Percentiles rank a stretch among this genome's conserved stretches.
Conservation (phyloP, 2,797 vertebrate genomes). For the Rhabdomys pumilio region DNA sequence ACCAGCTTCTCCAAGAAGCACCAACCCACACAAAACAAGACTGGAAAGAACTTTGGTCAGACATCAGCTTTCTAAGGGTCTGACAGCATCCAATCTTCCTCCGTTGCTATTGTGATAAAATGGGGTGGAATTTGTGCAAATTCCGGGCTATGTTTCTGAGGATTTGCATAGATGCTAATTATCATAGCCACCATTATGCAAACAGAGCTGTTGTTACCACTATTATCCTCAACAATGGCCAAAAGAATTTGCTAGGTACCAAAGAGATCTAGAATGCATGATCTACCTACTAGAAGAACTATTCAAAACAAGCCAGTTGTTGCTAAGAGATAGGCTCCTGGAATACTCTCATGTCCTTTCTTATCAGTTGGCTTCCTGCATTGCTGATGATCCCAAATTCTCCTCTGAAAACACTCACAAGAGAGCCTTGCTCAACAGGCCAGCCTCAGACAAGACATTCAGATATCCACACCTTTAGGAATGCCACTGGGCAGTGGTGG, state of each 20-base stretch:
- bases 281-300: background rate
- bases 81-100: background rate
- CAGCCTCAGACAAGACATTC: background rate
- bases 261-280: background rate
- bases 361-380: background rate
- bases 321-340: background rate
- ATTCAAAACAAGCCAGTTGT: background rate
- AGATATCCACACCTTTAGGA: background rate
- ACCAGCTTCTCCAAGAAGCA: background rate
- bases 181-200: background rate
- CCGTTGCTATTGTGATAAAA: background rate
- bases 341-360: background rate
- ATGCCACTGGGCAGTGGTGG: background rate
- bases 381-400: background rate
- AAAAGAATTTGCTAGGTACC: background rate
- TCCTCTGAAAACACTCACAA: background rate
- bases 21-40: background rate
- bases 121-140: background rate
- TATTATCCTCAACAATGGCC: background rate
- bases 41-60: background rate
- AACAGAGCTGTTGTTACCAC: background rate
- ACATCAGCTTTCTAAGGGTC: background rate
- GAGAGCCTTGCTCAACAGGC: background rate
- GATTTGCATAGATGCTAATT: background rate
- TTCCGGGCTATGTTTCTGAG: background rate